These are phyloP conservation scores for Oryctes rhinoceros DNA, from an alignment of 1,140 invertebrate species.

Conservation along the genomic window DNA sequence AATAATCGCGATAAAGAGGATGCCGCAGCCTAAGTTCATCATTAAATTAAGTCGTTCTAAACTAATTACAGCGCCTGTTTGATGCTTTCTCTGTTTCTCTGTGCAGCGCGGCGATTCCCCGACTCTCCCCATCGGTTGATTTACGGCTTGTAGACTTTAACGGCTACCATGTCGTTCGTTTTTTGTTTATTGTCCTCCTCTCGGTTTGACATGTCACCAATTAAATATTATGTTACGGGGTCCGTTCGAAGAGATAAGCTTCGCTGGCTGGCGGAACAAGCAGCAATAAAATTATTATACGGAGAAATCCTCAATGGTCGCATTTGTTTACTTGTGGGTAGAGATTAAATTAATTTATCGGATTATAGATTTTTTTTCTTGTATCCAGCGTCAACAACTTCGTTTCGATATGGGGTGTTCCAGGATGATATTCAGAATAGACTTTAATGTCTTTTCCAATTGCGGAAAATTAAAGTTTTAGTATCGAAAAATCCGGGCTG, in stretches of 20 bases:
- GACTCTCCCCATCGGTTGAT: neutral
- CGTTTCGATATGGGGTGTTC: neutral
- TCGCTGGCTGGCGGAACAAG: neutral
- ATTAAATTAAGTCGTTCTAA: neutral
- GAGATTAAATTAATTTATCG: conserved; percentile 2
- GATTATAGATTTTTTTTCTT: neutral
- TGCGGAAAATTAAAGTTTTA: too few relatives aligned
- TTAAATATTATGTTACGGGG: conserved; percentile 15
- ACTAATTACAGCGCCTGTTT: neutral
- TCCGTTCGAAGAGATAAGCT: neutral
- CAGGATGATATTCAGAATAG: too few relatives aligned
- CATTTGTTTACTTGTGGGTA: neutral
- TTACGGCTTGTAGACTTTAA: conserved; percentile 14
- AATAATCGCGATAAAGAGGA: too few relatives aligned
- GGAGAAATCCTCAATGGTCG: neutral
- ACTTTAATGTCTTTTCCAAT: too few relatives aligned
- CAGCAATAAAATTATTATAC: neutral
- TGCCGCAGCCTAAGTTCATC: neutral
- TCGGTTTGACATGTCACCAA: conserved; percentile 7
- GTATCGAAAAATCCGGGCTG: too few relatives aligned
- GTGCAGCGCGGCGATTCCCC: neutral
- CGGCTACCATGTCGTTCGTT: conserved; percentile 1
- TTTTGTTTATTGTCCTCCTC: conserved; percentile 6
- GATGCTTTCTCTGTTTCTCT: neutral
- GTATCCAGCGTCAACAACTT: neutral